A percentile compares a stretch with the other conserved stretches of the same genome.
phyloP scores from a whole-genome alignment of 92 coral and sea anemone species.

The Palythoa grandiflora region DNA sequence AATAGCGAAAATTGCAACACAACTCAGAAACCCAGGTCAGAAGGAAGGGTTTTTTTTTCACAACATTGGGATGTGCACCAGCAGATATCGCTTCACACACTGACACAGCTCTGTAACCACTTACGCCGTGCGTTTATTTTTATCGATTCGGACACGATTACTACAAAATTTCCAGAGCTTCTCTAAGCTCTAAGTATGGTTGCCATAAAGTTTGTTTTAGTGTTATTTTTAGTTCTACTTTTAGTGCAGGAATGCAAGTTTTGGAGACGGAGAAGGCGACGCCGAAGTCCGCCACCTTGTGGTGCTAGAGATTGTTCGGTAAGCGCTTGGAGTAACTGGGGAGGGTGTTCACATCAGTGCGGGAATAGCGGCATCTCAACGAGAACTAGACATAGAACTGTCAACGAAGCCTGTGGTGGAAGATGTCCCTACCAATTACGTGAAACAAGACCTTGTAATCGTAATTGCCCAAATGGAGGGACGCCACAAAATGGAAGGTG shows the following conservation, averaged over 20 bases:
- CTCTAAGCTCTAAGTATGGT: neutral
- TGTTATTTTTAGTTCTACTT: slow-evolving; percentile 13
- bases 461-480: too few relatives aligned
- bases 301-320: slow-evolving; percentile 69
- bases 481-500: too few relatives aligned
- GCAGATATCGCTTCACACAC: neutral
- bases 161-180: neutral
- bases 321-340: slow-evolving; percentile 73
- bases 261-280: slow-evolving; percentile 61
- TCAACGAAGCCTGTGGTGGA: slow-evolving; percentile 69
- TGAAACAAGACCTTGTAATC: too few relatives aligned
- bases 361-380: slow-evolving; percentile 70
- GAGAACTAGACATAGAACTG: slow-evolving; percentile 61
- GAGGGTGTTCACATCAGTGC: slow-evolving; percentile 69
- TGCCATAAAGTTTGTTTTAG: slow-evolving; percentile 1
- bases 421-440: too few relatives aligned
- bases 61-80: neutral
- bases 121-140: neutral
- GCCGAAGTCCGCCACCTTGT: slow-evolving; percentile 75
- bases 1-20: neutral
- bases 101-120: neutral
- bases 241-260: slow-evolving; percentile 25
- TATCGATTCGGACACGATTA: too few relatives aligned
- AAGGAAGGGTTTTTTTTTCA: slow-evolving; percentile 1
- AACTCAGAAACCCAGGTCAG: neutral